These are phyloP conservation scores for Drosophila austrosaltans DNA, from an alignment of 2,888 invertebrate genomes.

Conservation along the genomic window DNA sequence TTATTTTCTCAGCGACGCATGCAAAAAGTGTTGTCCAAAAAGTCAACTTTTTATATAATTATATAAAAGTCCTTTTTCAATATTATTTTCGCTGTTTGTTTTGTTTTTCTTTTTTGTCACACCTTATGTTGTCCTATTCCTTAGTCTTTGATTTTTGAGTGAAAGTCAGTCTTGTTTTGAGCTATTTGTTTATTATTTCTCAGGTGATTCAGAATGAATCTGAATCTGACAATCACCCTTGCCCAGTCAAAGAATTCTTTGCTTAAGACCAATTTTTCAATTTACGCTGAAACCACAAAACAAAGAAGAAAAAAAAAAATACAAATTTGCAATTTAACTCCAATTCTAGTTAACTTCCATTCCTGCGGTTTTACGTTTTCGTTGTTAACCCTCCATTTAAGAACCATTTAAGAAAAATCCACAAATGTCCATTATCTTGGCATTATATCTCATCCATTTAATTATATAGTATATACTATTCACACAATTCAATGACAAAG, in stretches of 20 bases:
- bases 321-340: not conserved
- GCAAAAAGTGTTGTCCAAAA: slow-evolving; percentile 39
- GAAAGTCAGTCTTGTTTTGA: not conserved
- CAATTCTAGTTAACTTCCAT: slow-evolving; percentile 1
- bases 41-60: slow-evolving; percentile 18
- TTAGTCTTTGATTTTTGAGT: slow-evolving; percentile 3
- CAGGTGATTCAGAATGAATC: not conserved
- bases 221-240: not conserved
- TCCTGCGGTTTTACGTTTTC: slow-evolving; percentile 6
- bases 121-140: not conserved
- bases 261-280: not conserved
- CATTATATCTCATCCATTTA: slow-evolving; percentile 7
- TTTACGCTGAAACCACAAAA: not conserved
- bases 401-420: slow-evolving; percentile 2
- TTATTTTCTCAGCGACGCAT: slow-evolving; percentile 50
- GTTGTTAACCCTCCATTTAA: not conserved
- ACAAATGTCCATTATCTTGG: slow-evolving; percentile 4
- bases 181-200: not conserved
- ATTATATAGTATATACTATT: slow-evolving; percentile 6
- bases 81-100: slow-evolving; percentile 31
- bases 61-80: slow-evolving; percentile 16
- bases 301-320: not conserved
- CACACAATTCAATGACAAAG: slow-evolving; percentile 11
- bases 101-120: slow-evolving; percentile 7
- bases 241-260: not conserved